Conservation (phyloP, 2,888 invertebrate genomes). For the Cacoxenus indagator region DNA sequence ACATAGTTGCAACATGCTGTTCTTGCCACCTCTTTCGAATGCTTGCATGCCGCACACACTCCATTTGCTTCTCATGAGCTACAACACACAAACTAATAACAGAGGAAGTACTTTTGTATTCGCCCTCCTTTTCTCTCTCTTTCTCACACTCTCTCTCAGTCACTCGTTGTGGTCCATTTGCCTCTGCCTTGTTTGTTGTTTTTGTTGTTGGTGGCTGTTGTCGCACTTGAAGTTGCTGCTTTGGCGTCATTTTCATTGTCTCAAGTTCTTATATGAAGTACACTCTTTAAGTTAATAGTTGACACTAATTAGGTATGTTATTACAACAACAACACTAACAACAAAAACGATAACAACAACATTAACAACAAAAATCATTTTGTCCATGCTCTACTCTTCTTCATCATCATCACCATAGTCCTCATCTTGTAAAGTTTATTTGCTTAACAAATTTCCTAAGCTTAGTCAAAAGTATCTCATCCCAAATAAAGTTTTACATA, state of each 20-base stretch:
- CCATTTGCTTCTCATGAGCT: constrained; percentile 11
- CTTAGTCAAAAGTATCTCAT: background rate
- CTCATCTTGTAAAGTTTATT: background rate
- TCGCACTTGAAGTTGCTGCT: constrained; percentile 31
- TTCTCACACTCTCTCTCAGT: background rate
- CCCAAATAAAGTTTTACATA: background rate
- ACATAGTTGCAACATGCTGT: constrained; percentile 1
- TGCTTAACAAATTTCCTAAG: background rate
- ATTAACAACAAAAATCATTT: constrained; percentile 9
- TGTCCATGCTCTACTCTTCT: constrained; percentile 13
- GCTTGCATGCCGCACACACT: constrained; percentile 4
- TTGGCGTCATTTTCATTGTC: constrained; percentile 43
- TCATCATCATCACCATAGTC: background rate
- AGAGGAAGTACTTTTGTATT: background rate
- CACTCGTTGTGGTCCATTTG: constrained; percentile 26
- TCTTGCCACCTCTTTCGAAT: background rate
- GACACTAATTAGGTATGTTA: constrained; percentile 61
- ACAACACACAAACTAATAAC: background rate
- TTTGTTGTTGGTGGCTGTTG: constrained; percentile 28
- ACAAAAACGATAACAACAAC: constrained; percentile 15
- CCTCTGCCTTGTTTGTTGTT: constrained; percentile 23
- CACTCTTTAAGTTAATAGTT: constrained; percentile 63
- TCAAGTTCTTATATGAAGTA: constrained; percentile 60
- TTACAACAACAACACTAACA: constrained; percentile 53
- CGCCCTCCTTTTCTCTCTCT: background rate